These are phyloP conservation scores for Anoplophora glabripennis DNA, from an alignment of 1,140 invertebrate species.

Conservation along the genomic window DNA sequence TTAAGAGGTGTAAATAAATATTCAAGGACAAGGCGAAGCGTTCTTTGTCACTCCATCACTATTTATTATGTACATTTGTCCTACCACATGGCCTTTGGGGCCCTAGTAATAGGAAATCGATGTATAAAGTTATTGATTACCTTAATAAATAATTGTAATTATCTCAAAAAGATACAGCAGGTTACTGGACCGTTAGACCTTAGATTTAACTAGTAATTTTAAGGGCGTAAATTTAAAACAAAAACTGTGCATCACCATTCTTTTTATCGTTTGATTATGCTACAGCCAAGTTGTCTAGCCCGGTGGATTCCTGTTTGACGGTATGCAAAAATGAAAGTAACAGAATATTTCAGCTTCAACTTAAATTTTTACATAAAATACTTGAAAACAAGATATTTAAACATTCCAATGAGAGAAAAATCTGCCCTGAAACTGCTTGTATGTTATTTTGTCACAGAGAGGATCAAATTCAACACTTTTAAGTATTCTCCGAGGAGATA, in stretches of 20 bases:
- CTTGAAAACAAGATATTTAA: no score
- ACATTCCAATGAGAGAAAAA: no score
- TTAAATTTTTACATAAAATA: no score
- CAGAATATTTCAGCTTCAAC: no score
- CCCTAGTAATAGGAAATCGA: neutral
- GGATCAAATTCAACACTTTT: no score
- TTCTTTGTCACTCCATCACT: slow-evolving; percentile 8
- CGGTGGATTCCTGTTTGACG: neutral
- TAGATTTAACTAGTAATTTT: slow-evolving; percentile 9
- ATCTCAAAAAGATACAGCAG: slow-evolving; percentile 16
- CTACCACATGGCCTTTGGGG: slow-evolving; percentile 10
- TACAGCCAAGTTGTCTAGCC: neutral
- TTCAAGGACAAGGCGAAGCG: slow-evolving; percentile 7
- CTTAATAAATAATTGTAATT: slow-evolving; percentile 12
- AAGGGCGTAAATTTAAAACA: neutral
- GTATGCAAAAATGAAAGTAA: no score
- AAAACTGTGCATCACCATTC: neutral
- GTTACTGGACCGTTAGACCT: slow-evolving; percentile 18
- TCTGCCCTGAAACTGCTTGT: no score
- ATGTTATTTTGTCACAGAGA: no score
- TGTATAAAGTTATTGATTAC: slow-evolving; percentile 15
- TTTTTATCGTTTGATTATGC: neutral
- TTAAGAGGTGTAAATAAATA: slow-evolving; percentile 10
- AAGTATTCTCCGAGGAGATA: no score
- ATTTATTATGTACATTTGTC: slow-evolving; percentile 24